phyloP scores from a whole-genome alignment of 1,140 invertebrate species.

The Trypoxylus dichotomus region DNA sequence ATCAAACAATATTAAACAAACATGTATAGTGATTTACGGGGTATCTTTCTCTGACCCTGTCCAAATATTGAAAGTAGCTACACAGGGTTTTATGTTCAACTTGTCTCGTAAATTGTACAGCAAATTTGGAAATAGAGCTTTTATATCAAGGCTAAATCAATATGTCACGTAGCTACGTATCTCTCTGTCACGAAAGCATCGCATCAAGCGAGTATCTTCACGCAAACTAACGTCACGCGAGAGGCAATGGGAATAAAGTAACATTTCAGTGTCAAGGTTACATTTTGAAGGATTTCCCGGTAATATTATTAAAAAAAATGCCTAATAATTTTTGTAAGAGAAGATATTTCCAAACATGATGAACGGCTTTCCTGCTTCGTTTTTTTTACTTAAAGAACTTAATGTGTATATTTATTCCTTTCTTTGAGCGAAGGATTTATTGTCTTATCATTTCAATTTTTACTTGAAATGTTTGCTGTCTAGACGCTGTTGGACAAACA shows the following conservation, averaged over 20 bases:
- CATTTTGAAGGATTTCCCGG: not conserved
- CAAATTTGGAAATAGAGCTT: not conserved
- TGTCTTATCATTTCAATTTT: not conserved
- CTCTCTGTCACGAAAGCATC: not conserved
- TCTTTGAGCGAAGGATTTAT: no score
- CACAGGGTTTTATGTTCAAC: no score
- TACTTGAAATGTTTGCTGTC: not conserved
- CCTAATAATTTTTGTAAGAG: no score
- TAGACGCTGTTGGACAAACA: not conserved
- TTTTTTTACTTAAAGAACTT: no score
- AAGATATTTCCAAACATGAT: no score
- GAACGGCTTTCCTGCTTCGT: no score
- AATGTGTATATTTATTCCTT: no score
- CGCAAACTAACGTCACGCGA: not conserved
- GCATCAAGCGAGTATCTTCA: not conserved
- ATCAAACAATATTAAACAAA: no score
- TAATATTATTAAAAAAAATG: no score
- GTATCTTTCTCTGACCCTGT: no score
- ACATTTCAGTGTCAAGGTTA: not conserved
- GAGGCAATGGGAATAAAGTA: not conserved
- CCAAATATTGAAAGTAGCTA: no score
- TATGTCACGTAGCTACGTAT: not conserved
- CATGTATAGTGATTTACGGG: no score
- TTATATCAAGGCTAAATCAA: conserved; percentile 3
- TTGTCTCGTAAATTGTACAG: not conserved